These are phyloP conservation scores for Acipenser ruthenus DNA, from an alignment of 2,797 vertebrate genomes.

Conservation along the genomic window DNA sequence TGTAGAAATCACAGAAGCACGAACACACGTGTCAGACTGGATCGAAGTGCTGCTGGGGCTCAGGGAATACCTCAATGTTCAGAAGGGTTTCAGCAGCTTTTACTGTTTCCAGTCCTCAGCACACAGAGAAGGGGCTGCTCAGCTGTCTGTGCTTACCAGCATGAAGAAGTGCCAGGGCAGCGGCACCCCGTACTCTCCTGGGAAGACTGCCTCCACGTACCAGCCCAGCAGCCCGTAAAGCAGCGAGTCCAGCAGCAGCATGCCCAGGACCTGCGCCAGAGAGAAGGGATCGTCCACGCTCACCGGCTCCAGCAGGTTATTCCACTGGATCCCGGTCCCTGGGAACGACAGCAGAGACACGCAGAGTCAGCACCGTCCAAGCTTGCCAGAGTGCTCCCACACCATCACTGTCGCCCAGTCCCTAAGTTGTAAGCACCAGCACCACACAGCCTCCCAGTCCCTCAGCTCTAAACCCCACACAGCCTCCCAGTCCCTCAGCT, in stretches of 20 bases:
- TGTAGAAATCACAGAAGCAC: too few relatives aligned
- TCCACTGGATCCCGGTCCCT: slow-evolving; percentile 90
- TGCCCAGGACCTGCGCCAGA: slow-evolving; percentile 57
- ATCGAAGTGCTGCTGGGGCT: too few relatives aligned
- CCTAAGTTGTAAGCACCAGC: too few relatives aligned
- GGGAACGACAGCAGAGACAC: slow-evolving; percentile 6
- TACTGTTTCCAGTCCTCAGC: too few relatives aligned
- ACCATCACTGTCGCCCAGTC: too few relatives aligned
- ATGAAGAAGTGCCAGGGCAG: slow-evolving; percentile 89
- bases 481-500: too few relatives aligned
- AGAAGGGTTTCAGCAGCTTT: too few relatives aligned
- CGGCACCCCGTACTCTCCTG: slow-evolving; percentile 88
- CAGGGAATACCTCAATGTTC: too few relatives aligned
- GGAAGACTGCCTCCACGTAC: slow-evolving; percentile 71
- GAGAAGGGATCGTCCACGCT: slow-evolving; percentile 80
- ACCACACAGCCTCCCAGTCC: too few relatives aligned
- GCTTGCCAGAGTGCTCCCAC: too few relatives aligned
- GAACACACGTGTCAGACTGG: too few relatives aligned
- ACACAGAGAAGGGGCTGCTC: background rate
- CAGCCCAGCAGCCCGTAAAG: slow-evolving; percentile 57
- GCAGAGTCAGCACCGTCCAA: background rate
- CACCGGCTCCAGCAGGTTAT: slow-evolving; percentile 75
- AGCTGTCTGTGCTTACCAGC: slow-evolving; percentile 61
- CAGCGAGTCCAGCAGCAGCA: slow-evolving; percentile 57
- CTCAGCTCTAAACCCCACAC: too few relatives aligned